A percentile compares a stretch with the other conserved stretches of the same genome.
phyloP scores from a whole-genome alignment of 2,113 vertebrate genomes.

The Callorhinus ursinus region DNA sequence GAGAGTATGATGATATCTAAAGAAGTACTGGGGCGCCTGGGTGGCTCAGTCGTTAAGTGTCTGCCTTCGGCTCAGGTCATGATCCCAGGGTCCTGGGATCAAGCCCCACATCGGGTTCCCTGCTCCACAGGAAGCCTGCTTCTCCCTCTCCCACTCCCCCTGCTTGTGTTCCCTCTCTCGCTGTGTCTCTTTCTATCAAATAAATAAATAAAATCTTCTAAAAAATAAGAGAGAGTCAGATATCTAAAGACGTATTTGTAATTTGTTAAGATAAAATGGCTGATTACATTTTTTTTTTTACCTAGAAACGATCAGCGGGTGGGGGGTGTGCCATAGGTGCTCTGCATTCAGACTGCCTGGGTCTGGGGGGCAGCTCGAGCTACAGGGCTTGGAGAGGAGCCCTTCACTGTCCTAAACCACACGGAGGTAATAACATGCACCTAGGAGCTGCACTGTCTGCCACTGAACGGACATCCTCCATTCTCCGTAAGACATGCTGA shows the following conservation, averaged over 20 bases:
- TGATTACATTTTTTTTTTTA: slow-evolving; percentile 2
- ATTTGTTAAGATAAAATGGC: neutral
- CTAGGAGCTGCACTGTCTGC: neutral
- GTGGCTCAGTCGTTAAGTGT: too few species aligned
- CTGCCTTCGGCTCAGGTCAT: too few species aligned
- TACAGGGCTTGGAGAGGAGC: neutral
- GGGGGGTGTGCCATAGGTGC: neutral
- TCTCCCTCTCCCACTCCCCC: too few species aligned
- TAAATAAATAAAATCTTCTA: too few species aligned
- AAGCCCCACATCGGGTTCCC: too few species aligned
- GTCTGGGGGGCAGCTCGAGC: neutral
- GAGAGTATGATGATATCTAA: neutral
- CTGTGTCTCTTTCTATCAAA: too few species aligned
- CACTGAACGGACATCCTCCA: neutral
- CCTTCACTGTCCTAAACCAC: neutral
- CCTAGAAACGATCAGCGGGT: neutral
- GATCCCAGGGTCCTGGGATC: too few species aligned
- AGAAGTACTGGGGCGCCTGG: neutral
- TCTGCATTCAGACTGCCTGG: neutral
- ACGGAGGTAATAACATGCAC: neutral
- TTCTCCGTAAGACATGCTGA: neutral
- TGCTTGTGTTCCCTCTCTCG: too few species aligned
- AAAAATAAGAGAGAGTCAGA: neutral
- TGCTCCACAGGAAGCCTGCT: too few species aligned
- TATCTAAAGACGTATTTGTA: neutral